Evolutionary conservation across 2,113 vertebrate species (phyloP).

Genomic region (Tragelaphus imberbis): DNA sequence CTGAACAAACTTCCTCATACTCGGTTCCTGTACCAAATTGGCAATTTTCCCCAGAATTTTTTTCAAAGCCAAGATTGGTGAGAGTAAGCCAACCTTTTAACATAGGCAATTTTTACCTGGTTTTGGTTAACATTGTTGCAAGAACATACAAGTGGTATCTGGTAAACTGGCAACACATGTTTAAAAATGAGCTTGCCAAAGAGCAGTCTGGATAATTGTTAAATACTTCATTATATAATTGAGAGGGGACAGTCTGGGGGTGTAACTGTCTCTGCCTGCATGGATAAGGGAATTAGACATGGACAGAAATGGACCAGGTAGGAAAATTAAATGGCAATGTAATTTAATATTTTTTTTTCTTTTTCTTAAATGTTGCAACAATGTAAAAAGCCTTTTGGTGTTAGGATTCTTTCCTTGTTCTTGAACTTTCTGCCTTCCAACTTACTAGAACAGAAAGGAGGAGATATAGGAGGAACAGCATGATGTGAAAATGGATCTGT

Average conservation of each 20-base stretch:
- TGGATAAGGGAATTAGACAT: not conserved
- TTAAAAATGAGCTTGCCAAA: not conserved
- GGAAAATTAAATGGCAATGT: not conserved
- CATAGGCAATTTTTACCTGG: not conserved
- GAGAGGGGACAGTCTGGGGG: not conserved
- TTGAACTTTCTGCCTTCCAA: not conserved
- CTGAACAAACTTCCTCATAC: not conserved
- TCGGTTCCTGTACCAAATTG: not conserved
- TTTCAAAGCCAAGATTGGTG: not conserved
- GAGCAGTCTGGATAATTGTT: not conserved
- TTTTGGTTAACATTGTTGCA: not conserved
- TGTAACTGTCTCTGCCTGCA: not conserved
- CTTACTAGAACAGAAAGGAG: not conserved
- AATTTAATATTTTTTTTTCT: not conserved
- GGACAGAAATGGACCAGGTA: too few species aligned
- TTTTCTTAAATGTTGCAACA: not conserved
- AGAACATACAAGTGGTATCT: not conserved
- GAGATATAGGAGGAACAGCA: not conserved
- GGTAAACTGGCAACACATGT: not conserved
- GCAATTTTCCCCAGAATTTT: not conserved
- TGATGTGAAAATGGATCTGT: rapidly evolving
- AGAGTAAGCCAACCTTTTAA: not conserved
- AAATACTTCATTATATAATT: not conserved
- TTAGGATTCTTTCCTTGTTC: not conserved
- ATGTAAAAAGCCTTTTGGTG: not conserved